A percentile compares a stretch with the other conserved stretches of the same genome.
These are phyloP conservation scores for Agonopterix alstromeriana DNA, from an alignment of 2,888 invertebrate genomes.

Conservation along the genomic window DNA sequence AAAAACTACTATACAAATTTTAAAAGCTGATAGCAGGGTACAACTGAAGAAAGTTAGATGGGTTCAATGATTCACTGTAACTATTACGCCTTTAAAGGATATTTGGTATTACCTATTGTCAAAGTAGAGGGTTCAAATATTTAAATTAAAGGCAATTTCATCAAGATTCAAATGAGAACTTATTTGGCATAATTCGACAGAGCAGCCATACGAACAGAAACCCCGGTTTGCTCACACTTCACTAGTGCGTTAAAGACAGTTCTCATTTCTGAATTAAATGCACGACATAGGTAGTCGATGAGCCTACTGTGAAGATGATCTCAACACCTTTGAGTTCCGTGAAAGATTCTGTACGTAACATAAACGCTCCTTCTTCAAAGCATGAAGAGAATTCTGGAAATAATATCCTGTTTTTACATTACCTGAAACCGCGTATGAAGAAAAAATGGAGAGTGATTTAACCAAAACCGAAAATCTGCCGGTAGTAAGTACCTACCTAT, in stretches of 20 bases:
- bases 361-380: background rate
- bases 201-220: background rate
- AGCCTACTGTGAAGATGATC: background rate
- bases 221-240: background rate
- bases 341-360: background rate
- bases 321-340: background rate
- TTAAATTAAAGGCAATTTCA: background rate
- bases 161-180: background rate
- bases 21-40: background rate
- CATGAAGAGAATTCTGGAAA: background rate
- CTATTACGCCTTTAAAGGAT: background rate
- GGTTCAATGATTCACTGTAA: background rate
- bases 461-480: background rate
- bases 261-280: background rate
- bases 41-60: slow-evolving; percentile 1
- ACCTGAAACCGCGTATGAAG: background rate
- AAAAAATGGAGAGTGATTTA: background rate
- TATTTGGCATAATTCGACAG: background rate
- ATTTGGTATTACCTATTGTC: background rate
- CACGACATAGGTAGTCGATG: background rate
- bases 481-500: too few species aligned
- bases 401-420: background rate
- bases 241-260: too few species aligned
- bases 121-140: background rate
- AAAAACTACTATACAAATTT: slow-evolving; percentile 1